A percentile compares a stretch with the other conserved stretches of the same genome.
phyloP scores from a whole-genome alignment of 1,140 invertebrate species.

The Drosophila nigrodunni region DNA sequence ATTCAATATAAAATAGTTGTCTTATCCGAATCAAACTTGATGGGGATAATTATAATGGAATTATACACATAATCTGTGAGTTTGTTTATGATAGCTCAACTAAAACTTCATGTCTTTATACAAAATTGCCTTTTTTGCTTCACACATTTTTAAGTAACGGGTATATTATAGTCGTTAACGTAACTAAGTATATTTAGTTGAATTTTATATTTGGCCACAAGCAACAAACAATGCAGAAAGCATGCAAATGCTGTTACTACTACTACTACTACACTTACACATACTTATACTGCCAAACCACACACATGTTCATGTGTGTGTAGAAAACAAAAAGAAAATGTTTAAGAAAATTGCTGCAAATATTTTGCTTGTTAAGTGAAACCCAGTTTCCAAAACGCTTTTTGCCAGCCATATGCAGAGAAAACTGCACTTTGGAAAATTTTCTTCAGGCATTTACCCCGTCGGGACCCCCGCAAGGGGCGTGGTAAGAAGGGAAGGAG shows the following conservation, averaged over 20 bases:
- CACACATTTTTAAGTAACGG: too few relatives aligned
- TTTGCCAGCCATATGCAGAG: slow-evolving; percentile 46
- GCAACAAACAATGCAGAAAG: slow-evolving; percentile 65
- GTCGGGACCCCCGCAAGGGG: not conserved
- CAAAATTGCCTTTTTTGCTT: too few relatives aligned
- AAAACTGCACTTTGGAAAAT: slow-evolving; percentile 44
- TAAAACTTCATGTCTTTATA: too few relatives aligned
- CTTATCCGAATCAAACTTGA: too few relatives aligned
- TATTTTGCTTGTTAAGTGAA: slow-evolving; percentile 83
- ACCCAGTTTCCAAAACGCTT: slow-evolving; percentile 76
- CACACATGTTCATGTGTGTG: slow-evolving; percentile 1
- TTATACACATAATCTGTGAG: too few relatives aligned
- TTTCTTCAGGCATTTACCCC: slow-evolving; percentile 71
- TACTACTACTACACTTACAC: slow-evolving; percentile 33
- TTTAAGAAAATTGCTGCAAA: slow-evolving; percentile 82
- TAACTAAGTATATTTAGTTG: too few relatives aligned
- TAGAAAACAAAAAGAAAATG: slow-evolving; percentile 70
- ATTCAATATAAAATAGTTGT: too few relatives aligned
- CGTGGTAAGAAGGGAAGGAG: too few relatives aligned
- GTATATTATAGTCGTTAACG: too few relatives aligned
- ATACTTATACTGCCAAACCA: slow-evolving; percentile 12
- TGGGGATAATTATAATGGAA: too few relatives aligned
- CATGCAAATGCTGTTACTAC: slow-evolving; percentile 61
- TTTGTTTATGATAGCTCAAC: too few relatives aligned
- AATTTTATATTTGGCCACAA: slow-evolving; percentile 40